Evolutionary conservation across 2,797 vertebrate species (phyloP), one percentile per base, ranked within the genome.

Genomic region (Phoebastria nigripes): DNA sequence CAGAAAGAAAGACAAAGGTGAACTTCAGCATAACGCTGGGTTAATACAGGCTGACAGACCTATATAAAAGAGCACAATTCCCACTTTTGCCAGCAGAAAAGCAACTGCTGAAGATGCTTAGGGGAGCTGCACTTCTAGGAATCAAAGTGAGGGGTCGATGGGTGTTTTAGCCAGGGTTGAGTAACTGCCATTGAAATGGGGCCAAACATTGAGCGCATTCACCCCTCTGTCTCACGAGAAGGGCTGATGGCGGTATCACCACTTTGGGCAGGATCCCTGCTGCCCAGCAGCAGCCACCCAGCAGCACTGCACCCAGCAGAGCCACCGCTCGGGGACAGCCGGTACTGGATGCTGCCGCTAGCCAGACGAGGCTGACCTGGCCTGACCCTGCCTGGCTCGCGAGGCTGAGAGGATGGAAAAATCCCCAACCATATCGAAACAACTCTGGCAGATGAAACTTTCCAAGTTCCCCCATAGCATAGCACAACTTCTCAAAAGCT

Each of bases 171-270:
- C 37, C 66, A 81, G 25, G 31, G 63, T 1, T 66, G 11, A 86
- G 59, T 26, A 81, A 66, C 17, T 47, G 9, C 47, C 18, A 2
- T 10, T 51, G 46, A 81, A 71, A 85, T 4, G 31, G 26, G 51
- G 54, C 31, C 37, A 28, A 58, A 81, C 65, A 81, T 2, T 0
- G 16, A 91, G 39, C 0, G 0, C 54, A 76, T 46, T n/a, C 73
- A 63, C 37, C 52, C 33, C 49, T 82, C 33, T n/a, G n/a, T 47
- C 63, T 63, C 35, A 31, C 20, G 12, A n/a, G 65, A 6, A 3
- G 15, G 51, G 33, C 35, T 0, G 0, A 13, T 7, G 35, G 55
- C 1, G 15, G n/a, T 4, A 28, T 52, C 19, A 33, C 20, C 29
- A 13, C 51, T 42, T 54, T 18, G 46, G 63, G 58, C 41, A 79